Percentiles rank a stretch among this genome's conserved stretches.
These are phyloP conservation scores for Pachycephala philippinensis DNA, from an alignment of 2,113 vertebrate species.

Conservation along the genomic window DNA sequence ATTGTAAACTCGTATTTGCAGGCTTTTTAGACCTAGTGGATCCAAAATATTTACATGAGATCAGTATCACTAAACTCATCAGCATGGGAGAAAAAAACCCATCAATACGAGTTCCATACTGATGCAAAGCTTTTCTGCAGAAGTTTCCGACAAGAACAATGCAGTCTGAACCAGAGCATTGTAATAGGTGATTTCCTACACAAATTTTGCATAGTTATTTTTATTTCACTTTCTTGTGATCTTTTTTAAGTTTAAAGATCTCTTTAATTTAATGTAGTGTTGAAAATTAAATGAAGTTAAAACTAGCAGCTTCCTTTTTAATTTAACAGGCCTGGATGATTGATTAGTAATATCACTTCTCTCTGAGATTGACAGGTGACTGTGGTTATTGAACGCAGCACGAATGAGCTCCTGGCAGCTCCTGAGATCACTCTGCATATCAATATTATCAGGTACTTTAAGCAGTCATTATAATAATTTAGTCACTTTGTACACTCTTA, in stretches of 20 bases:
- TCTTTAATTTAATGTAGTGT: background rate
- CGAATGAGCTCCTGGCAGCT: background rate
- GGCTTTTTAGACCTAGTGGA: background rate
- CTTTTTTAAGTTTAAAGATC: background rate
- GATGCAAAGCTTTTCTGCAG: constrained; percentile 2
- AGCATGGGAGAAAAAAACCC: background rate
- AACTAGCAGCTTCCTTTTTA: background rate
- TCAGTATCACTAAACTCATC: background rate
- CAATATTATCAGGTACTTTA: background rate
- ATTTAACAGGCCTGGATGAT: background rate
- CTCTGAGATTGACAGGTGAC: background rate
- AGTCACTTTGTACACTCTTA: background rate
- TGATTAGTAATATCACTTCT: background rate
- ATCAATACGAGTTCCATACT: background rate
- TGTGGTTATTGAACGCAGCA: background rate
- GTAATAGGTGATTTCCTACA: background rate
- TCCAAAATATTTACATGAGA: background rate
- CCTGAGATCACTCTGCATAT: background rate
- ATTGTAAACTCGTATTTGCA: background rate
- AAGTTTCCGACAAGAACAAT: constrained; percentile 22
- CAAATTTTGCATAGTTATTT: background rate
- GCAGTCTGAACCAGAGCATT: background rate
- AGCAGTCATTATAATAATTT: background rate
- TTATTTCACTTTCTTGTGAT: background rate
- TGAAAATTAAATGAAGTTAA: background rate